Evolutionary conservation across 2,113 vertebrate genomes (phyloP).

Genomic region (Laterallus jamaicensis): DNA sequence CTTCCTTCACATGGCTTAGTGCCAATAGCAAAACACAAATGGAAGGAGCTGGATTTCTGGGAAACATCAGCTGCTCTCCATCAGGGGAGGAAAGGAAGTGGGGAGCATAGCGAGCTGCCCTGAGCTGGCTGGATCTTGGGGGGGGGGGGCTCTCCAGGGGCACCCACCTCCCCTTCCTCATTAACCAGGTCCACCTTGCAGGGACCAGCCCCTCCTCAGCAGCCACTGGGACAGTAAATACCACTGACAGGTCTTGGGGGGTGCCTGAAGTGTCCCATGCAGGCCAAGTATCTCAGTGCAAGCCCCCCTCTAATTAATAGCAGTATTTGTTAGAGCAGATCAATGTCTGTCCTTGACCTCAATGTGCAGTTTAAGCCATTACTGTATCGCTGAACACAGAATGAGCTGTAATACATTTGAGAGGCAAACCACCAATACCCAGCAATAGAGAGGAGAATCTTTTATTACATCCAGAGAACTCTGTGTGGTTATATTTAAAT

Average conservation of each 20-base stretch:
- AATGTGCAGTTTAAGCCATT: conserved; percentile 42
- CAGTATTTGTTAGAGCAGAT: conserved; percentile 63
- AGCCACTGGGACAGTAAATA: background rate
- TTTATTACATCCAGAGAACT: conserved; percentile 13
- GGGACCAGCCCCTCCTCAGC: background rate
- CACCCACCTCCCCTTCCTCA: background rate
- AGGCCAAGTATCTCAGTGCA: conserved; percentile 35
- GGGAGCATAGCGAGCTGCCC: background rate
- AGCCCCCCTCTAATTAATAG: conserved; percentile 71
- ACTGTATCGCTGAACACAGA: conserved; percentile 37
- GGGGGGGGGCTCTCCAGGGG: background rate
- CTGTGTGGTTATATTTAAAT: conserved; percentile 30
- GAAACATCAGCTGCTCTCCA: background rate
- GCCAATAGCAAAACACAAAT: background rate
- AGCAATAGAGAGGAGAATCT: conserved; percentile 18
- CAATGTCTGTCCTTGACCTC: conserved; percentile 65
- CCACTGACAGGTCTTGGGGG: background rate
- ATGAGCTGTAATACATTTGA: conserved; percentile 28
- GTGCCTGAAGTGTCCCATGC: background rate
- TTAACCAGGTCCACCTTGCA: rapidly evolving
- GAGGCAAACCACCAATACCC: conserved; percentile 55
- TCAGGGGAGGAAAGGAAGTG: background rate
- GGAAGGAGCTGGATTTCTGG: rapidly evolving
- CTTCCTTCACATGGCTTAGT: too few relatives aligned
- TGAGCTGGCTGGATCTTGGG: background rate